phyloP scores from a whole-genome alignment of 2,888 invertebrate species.

The Teleogryllus oceanicus region DNA sequence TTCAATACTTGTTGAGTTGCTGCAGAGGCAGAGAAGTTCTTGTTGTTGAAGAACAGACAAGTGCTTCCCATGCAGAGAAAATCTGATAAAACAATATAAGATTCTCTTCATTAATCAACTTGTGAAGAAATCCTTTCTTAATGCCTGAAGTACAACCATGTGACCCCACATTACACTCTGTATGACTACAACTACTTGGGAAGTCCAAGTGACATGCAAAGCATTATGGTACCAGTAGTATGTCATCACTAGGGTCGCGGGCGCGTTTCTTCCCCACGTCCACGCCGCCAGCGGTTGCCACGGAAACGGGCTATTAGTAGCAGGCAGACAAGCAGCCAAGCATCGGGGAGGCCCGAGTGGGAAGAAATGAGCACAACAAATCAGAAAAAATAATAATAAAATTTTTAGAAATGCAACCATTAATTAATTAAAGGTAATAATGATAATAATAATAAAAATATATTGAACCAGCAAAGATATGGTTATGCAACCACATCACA shows the following conservation, averaged over 20 bases:
- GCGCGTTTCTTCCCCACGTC: constrained; percentile 95
- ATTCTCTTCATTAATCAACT: neutral
- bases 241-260: constrained; percentile 78
- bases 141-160: constrained; percentile 32
- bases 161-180: constrained; percentile 37
- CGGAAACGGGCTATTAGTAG: constrained; percentile 43
- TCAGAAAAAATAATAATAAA: constrained; percentile 39
- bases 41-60: no score
- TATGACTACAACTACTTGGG: constrained; percentile 35
- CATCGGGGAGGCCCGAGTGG: constrained; percentile 41
- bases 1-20: no score
- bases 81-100: neutral
- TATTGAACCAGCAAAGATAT: constrained; percentile 37
- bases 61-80: no score
- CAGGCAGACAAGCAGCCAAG: constrained; percentile 43
- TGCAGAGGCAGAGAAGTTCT: no score
- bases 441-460: constrained; percentile 37
- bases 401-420: constrained; percentile 37
- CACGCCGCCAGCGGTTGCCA: constrained; percentile 52
- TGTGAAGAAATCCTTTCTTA: neutral
- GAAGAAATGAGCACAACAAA: constrained; percentile 41
- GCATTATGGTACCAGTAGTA: constrained; percentile 88
- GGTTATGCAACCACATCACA: constrained; percentile 33
- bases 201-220: constrained; percentile 58
- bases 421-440: constrained; percentile 35